These are phyloP conservation scores for Petaurus breviceps DNA, from an alignment of 2,113 vertebrate genomes.

Conservation along the genomic window DNA sequence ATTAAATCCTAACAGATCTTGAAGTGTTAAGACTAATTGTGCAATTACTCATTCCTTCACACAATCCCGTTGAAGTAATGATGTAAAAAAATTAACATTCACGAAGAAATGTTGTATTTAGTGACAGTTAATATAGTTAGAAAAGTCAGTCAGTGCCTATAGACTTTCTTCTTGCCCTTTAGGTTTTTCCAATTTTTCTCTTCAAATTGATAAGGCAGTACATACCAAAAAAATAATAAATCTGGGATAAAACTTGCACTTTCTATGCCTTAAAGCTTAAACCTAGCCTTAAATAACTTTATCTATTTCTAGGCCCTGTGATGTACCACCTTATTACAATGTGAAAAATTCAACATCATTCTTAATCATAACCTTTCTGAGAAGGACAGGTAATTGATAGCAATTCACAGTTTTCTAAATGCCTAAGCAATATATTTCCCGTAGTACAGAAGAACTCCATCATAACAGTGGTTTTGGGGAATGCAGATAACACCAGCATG, in stretches of 20 bases:
- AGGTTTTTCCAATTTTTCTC: background rate
- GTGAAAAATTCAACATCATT: constrained; percentile 38
- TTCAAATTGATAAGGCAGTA: background rate
- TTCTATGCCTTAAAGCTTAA: background rate
- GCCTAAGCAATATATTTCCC: constrained; percentile 32
- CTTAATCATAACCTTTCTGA: constrained; percentile 52
- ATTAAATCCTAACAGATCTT: constrained; percentile 54
- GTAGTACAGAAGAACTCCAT: background rate
- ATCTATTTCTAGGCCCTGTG: constrained; percentile 13
- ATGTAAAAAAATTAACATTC: background rate
- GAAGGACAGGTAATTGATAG: constrained; percentile 16
- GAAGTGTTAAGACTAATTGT: constrained; percentile 23
- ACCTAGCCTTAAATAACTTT: constrained; percentile 18
- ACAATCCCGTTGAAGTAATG: constrained; percentile 37
- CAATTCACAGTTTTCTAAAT: constrained; percentile 31
- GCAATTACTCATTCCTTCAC: constrained; percentile 12
- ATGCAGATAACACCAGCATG: background rate
- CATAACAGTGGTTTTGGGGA: background rate
- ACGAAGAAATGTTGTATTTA: constrained; percentile 35
- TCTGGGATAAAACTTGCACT: background rate
- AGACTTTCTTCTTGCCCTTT: background rate
- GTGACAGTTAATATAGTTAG: background rate
- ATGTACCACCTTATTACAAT: constrained; percentile 45
- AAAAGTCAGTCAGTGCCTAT: background rate
- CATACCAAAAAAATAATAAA: constrained; percentile 22